Evolutionary conservation across 2,797 vertebrate genomes (phyloP), one percentile per base, ranked within the genome.

Genomic region (Hydrocynus forskahlii): DNA sequence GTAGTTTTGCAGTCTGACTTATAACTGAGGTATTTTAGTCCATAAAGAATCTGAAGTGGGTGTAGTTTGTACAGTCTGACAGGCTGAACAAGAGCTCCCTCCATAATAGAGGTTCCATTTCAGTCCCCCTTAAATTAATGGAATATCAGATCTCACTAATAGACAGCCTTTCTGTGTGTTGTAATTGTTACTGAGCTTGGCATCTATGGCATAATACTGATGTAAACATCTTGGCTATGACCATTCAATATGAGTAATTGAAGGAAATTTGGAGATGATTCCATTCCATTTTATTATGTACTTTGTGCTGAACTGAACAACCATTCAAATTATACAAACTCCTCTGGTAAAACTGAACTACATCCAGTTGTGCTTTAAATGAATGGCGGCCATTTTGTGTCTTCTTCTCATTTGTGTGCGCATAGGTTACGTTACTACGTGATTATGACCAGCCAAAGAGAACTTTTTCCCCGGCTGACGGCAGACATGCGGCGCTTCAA

Each of bases 361-460:
- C 2, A 2, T 16, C 12, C 13, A 5, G 1, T 35, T 2, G 13
- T 29, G 25, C 5, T 29, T 64, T 17, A 64, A 35, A 64, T 35
- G 25, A 64, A 17, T 35, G 62, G 5, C 8, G 5, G 19, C 21
- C 43, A 59, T 17, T 10, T 55, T 38, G 4, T 45, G 6, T 35
- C 12, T 17, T 48, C 7, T 66, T 64, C 8, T 38, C 14, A 38
- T 82, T 69, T 85, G 67, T 75, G 29, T 21, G 23, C 10, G 2
- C 68, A 38, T 78, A 99, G 98, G 91, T 86, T 99, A 23, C 94
- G 93, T 73, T 99, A 97, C 91, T 98, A 97, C 0, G 96, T 99
- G 87, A 96, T 99, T 89, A 99, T 99, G 96, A 99, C 98, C 0
- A 99, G 97, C 89, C 97, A 98, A 89, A 94, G 97, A 73, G 98